Evolutionary conservation across 2,797 vertebrate genomes (phyloP).

Genomic region (Gymnocypris eckloni): DNA sequence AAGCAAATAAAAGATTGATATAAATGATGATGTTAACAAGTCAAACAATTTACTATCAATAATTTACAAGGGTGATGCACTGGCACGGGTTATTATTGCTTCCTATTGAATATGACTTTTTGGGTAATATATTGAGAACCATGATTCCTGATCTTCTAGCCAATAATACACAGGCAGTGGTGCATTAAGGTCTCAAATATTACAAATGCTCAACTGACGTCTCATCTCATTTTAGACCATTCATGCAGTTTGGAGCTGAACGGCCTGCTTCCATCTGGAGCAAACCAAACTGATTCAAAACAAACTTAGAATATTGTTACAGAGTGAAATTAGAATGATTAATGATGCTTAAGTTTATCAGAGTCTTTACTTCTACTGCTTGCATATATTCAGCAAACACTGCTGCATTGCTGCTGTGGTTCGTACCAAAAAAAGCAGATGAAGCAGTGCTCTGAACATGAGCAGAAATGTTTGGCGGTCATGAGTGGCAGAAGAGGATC

Average conservation of each 20-base stretch:
- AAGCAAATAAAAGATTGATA: background rate
- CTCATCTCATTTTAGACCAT: background rate
- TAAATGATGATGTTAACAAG: background rate
- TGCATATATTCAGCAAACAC: background rate
- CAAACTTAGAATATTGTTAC: background rate
- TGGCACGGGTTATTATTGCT: background rate
- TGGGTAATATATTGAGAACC: background rate
- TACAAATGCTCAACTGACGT: background rate
- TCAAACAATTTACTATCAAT: background rate
- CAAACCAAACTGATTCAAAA: background rate
- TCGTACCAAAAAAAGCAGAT: slow-evolving; percentile 6
- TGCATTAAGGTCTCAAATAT: background rate
- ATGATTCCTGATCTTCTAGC: background rate
- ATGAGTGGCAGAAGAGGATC: slow-evolving; percentile 66
- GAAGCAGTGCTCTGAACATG: slow-evolving; percentile 36
- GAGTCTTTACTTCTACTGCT: background rate
- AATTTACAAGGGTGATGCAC: slow-evolving; percentile 3
- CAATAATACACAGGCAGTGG: background rate
- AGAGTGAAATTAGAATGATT: background rate
- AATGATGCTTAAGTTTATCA: background rate
- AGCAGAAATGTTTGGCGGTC: slow-evolving; percentile 52
- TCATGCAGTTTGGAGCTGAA: background rate
- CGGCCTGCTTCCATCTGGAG: background rate
- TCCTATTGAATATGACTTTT: background rate
- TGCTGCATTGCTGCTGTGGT: slow-evolving; percentile 9